These are phyloP conservation scores for Napeogenes sylphis DNA, from an alignment of 2,888 invertebrate species.

Conservation along the genomic window DNA sequence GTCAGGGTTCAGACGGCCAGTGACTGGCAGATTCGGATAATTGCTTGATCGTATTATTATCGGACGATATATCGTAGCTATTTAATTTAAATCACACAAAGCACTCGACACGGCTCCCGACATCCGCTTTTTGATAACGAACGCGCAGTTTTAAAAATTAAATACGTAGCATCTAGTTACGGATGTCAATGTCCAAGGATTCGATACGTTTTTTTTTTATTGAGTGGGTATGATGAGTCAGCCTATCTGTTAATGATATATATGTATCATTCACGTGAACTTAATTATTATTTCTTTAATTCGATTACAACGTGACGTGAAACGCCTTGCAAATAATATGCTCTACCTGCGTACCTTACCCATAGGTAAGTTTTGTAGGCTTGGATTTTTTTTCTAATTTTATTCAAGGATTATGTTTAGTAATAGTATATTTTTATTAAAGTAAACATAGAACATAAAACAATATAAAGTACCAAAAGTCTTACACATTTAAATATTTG, in stretches of 20 bases:
- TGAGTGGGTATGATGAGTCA: slow-evolving; percentile 19
- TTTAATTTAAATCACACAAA: slow-evolving; percentile 73
- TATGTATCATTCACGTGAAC: neutral
- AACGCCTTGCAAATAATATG: neutral
- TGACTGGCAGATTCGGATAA: slow-evolving; percentile 67
- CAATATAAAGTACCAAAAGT: neutral
- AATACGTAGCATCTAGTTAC: slow-evolving; percentile 45
- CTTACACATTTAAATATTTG: neutral
- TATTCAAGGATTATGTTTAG: too few species aligned
- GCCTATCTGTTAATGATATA: neutral
- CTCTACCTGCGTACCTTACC: neutral
- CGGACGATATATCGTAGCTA: slow-evolving; percentile 51
- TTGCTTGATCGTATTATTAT: slow-evolving; percentile 66
- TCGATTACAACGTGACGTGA: slow-evolving; percentile 1
- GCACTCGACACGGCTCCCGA: slow-evolving; percentile 67
- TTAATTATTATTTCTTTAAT: neutral
- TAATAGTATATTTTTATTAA: too few species aligned
- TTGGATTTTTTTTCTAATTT: neutral
- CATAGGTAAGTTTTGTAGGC: neutral
- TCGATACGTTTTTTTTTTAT: slow-evolving; percentile 38
- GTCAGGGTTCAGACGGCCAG: slow-evolving; percentile 33
- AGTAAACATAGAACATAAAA: too few species aligned
- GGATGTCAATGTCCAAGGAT: slow-evolving; percentile 43
- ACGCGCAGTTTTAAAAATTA: slow-evolving; percentile 53
- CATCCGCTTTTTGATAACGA: slow-evolving; percentile 60